phyloP scores from a whole-genome alignment of 2,888 invertebrate species.

The Eledona agricola region DNA sequence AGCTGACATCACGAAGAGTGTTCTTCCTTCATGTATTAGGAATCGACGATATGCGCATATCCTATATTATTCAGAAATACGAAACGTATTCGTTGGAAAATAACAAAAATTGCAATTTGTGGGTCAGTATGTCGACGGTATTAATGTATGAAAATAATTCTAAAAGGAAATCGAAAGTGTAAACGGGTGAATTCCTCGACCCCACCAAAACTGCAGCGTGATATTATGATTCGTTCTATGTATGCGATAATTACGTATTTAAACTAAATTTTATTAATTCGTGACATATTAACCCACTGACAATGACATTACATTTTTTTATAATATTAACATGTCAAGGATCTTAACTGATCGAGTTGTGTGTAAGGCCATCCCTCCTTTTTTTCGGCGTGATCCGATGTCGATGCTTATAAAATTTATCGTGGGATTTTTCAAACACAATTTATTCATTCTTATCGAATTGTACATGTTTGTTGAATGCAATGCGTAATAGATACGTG shows the following conservation, averaged over 20 bases:
- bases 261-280: slow-evolving; percentile 12
- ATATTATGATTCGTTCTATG: too few relatives aligned
- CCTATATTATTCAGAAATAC: too few relatives aligned
- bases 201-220: too few relatives aligned
- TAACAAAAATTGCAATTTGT: slow-evolving; percentile 5
- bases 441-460: too few relatives aligned
- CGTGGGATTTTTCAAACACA: not conserved
- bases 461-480: too few relatives aligned
- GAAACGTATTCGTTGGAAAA: not conserved
- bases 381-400: slow-evolving; percentile 5
- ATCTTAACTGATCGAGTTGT: slow-evolving; percentile 23
- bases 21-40: too few relatives aligned
- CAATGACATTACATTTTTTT: slow-evolving; percentile 47
- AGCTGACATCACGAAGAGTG: too few relatives aligned
- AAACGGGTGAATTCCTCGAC: too few relatives aligned
- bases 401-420: not conserved
- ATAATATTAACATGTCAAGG: slow-evolving; percentile 41
- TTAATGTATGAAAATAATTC: slow-evolving; percentile 2
- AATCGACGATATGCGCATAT: too few relatives aligned
- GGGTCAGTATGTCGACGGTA: slow-evolving; percentile 12
- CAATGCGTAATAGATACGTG: too few relatives aligned
- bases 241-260: too few relatives aligned
- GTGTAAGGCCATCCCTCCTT: slow-evolving; percentile 20
- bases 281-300: slow-evolving; percentile 45
- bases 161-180: slow-evolving; percentile 12